These are phyloP conservation scores for Caenorhabditis sp. DNA, from an alignment of 2,888 invertebrate species.

Conservation along the genomic window DNA sequence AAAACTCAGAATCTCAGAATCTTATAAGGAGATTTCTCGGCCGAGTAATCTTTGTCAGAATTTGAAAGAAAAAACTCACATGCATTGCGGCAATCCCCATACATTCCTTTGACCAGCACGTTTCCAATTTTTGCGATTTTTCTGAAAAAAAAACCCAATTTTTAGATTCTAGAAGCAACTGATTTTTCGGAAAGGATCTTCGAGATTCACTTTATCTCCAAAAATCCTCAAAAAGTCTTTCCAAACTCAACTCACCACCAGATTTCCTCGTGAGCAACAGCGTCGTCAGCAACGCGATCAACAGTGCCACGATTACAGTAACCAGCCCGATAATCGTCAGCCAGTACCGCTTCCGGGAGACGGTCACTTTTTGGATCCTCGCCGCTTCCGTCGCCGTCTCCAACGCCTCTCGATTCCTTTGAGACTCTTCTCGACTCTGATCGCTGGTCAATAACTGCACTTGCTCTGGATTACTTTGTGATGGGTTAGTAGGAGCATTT, in stretches of 20 bases:
- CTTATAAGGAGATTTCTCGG: too few relatives aligned
- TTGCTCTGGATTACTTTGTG: constrained; percentile 29
- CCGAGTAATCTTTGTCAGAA: background rate
- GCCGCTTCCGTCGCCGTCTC: background rate
- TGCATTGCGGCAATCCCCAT: constrained; percentile 2
- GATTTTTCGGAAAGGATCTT: too few relatives aligned
- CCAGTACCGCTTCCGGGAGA: constrained; percentile 18
- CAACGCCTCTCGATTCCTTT: background rate
- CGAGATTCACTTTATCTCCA: too few relatives aligned
- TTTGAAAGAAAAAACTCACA: constrained; percentile 19
- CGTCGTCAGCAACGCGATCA: background rate
- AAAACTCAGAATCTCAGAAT: background rate
- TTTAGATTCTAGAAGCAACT: too few relatives aligned
- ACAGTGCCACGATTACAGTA: background rate
- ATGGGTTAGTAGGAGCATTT: background rate
- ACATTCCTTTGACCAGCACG: constrained; percentile 26
- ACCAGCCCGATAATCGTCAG: background rate
- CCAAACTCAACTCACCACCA: background rate
- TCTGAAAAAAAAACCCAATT: too few relatives aligned
- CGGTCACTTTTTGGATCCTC: constrained; percentile 14
- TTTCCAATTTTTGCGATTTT: background rate
- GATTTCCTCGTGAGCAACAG: background rate
- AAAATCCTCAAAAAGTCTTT: too few relatives aligned
- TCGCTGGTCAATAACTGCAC: background rate
- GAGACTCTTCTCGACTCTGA: constrained; percentile 18